Base-by-base conservation (phyloP, 92 coral and sea anemone genomes). In the Metridium senile region DNA sequence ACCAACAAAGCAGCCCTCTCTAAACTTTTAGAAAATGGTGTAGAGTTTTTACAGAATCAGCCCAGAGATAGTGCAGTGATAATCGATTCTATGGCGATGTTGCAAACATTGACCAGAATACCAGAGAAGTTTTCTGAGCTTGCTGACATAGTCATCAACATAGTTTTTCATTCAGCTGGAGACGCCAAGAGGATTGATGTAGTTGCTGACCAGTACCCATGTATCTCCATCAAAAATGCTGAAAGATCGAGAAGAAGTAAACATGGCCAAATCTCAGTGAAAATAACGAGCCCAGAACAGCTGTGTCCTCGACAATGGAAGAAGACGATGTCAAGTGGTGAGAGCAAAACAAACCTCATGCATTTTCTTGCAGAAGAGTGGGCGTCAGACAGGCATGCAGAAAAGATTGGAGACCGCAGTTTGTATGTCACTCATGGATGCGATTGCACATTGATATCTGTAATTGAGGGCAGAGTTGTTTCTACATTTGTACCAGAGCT, bases 141-240 rank as follows among this genome's bases (percentile, higher is more conserved):
- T 33, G 88, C 88, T 18, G 83, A 83, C 11, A 39, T 62, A 26
- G 29, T 81, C 18, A 25, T 81, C 27, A 30, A 33, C 47, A 73
- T 51, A 2, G 34, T 54, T 62, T 16, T 81, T 52, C 39, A 73
- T 26, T 64, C 68, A 26, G 69, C 73, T 59, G 54, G 70, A 33
- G 71, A 72, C n/a, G 87, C 90, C 46, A 74, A 53, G 66, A 46
- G 73, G 72, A 71, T 72, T 30, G 82, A 80, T 75, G 71, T 85
- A 74, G 90, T 80, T 26, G 88, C 68, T 65, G 85, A 87, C 68
- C 80, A 70, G 45, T 79, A 87, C 57, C 92, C 92, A 26, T 57
- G 51, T 47, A 52, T 74, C 31, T 83, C 85, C 17, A 88, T 83
- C 58, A 88, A 83, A 74, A 83, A 82, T 81, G 28, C 31, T 6